A percentile compares a stretch with the other conserved stretches of the same genome.
Evolutionary conservation across 2,113 vertebrate species (phyloP).

Genomic region (Elephas maximus): DNA sequence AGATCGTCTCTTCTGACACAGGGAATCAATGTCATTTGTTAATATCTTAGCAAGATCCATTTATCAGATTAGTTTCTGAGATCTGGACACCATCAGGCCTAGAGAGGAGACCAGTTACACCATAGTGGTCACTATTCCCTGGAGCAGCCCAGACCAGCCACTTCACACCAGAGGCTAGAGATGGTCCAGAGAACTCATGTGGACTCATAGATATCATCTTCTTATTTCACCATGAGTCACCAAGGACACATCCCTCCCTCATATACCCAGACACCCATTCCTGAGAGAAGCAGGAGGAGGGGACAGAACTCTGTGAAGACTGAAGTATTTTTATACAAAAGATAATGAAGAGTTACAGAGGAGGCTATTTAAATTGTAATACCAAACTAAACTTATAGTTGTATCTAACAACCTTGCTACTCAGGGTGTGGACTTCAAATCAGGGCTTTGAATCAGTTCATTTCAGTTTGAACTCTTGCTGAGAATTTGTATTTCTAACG

Average conservation of each 20-base stretch:
- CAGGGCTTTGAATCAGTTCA: not conserved
- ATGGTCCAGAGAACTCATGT: not conserved
- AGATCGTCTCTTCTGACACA: not conserved
- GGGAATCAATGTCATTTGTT: not conserved
- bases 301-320: not conserved
- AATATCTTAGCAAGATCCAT: not conserved
- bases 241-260: not conserved
- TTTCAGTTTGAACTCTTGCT: too few species aligned
- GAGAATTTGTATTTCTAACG: too few species aligned
- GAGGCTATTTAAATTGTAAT: not conserved
- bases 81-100: not conserved
- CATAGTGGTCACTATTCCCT: not conserved
- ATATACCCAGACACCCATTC: not conserved
- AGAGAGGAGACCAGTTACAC: not conserved
- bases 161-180: not conserved
- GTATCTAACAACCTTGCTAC: not conserved
- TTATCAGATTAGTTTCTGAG: not conserved
- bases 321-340: not conserved
- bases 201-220: not conserved
- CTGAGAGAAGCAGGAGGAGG: not conserved
- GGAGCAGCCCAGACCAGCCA: not conserved
- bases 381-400: not conserved
- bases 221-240: not conserved
- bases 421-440: not conserved
- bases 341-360: not conserved